A percentile compares a stretch with the other conserved stretches of the same genome.
Conservation (phyloP, 1,140 invertebrate genomes). For the Cyphomyrmex costatus region DNA sequence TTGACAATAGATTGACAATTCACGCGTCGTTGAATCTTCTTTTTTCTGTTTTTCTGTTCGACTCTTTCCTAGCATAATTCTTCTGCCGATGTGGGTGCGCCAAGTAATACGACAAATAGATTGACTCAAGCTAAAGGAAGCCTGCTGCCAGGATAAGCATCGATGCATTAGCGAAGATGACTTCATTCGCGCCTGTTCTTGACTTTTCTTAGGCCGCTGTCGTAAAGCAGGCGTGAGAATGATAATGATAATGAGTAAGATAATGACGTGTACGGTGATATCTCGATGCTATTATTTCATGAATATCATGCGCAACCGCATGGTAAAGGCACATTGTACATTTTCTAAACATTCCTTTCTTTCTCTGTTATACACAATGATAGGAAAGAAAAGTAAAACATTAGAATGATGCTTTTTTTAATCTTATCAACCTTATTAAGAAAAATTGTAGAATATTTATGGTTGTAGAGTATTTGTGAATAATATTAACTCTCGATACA, state of each 20-base stretch:
- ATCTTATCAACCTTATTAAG: not conserved
- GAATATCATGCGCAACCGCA: not conserved
- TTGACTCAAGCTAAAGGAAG: slow-evolving; percentile 73
- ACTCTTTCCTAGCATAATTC: not conserved
- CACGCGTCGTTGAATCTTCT: not conserved
- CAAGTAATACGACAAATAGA: slow-evolving; percentile 75
- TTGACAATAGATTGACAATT: not conserved
- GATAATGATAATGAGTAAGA: slow-evolving; percentile 79
- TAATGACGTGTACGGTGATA: slow-evolving; percentile 63
- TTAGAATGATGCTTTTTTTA: not conserved
- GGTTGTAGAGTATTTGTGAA: not conserved
- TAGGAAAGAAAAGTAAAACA: not conserved
- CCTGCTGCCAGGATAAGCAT: slow-evolving; percentile 78
- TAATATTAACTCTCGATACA: not conserved
- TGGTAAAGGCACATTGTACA: not conserved
- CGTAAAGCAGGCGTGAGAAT: slow-evolving; percentile 72
- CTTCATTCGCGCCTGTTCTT: slow-evolving; percentile 76
- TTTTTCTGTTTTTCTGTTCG: not conserved
- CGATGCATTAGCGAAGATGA: slow-evolving; percentile 82
- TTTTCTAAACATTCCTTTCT: not conserved
- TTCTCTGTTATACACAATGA: not conserved
- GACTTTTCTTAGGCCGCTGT: slow-evolving; percentile 56
- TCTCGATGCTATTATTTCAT: slow-evolving; percentile 52
- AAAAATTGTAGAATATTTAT: slow-evolving; percentile 9
- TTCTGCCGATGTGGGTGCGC: slow-evolving; percentile 55